These are phyloP conservation scores for Aquatica leii DNA, from an alignment of 2,888 invertebrate genomes.

Conservation along the genomic window DNA sequence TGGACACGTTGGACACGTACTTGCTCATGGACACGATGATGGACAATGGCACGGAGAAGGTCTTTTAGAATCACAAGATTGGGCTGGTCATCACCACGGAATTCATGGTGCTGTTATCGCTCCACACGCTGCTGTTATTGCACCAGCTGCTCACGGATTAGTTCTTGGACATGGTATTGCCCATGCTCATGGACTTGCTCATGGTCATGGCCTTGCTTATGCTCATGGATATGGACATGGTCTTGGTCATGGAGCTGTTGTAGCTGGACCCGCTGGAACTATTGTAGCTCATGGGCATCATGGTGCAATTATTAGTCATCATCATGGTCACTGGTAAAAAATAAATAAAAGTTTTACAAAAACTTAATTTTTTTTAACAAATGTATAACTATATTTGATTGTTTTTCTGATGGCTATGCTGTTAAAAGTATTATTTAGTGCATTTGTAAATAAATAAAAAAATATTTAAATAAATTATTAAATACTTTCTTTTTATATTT, in stretches of 20 bases:
- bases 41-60: constrained; percentile 38
- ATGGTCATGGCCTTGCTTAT: constrained; percentile 34
- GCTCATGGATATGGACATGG: constrained; percentile 39
- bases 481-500: too few relatives aligned
- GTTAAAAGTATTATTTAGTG: constrained; percentile 19
- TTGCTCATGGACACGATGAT: constrained; percentile 34
- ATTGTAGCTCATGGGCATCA: constrained; percentile 48
- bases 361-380: neutral
- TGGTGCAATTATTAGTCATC: constrained; percentile 46
- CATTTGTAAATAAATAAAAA: constrained; percentile 23
- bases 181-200: constrained; percentile 28
- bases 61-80: constrained; percentile 28
- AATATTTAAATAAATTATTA: constrained; percentile 2
- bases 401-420: constrained; percentile 13
- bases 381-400: constrained; percentile 8
- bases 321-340: constrained; percentile 42
- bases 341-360: constrained; percentile 1
- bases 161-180: constrained; percentile 36
- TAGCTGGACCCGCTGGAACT: constrained; percentile 50
- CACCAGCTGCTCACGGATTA: constrained; percentile 21
- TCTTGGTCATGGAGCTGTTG: constrained; percentile 50
- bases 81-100: constrained; percentile 29
- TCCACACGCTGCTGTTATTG: constrained; percentile 19
- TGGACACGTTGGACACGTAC: constrained; percentile 22
- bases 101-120: constrained; percentile 33